Percentiles rank a stretch among this genome's conserved stretches.
phyloP scores from a whole-genome alignment of 2,888 invertebrate species.

The Lymantria monacha region DNA sequence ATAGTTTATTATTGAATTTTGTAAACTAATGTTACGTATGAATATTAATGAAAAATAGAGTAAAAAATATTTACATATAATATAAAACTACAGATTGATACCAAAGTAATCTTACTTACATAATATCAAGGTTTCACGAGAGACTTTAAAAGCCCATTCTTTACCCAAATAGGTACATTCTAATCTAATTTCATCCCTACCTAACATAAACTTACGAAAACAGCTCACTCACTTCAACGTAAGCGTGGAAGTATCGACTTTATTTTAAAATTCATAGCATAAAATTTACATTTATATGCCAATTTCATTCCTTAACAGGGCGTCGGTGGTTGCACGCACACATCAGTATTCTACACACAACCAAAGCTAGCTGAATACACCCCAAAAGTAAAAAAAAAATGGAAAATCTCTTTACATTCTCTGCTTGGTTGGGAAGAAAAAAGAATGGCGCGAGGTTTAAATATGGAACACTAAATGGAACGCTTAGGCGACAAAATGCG shows the following conservation, averaged over 20 bases:
- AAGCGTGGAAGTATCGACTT: conserved; percentile 78
- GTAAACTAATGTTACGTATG: no score
- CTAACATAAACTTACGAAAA: conserved; percentile 64
- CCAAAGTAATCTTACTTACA: background rate
- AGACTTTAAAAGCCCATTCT: conserved; percentile 64
- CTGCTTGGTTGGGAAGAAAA: conserved; percentile 67
- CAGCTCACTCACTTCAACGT: conserved; percentile 56
- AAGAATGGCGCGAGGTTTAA: conserved; percentile 76
- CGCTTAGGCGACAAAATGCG: conserved; percentile 83
- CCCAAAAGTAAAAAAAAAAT: conserved; percentile 64
- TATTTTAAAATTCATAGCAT: conserved; percentile 83
- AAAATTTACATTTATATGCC: conserved; percentile 83
- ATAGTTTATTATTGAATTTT: no score
- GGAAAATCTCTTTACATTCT: conserved; percentile 70
- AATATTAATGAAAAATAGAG: no score
- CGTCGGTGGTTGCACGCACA: conserved; percentile 75
- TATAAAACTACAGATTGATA: background rate
- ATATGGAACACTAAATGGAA: conserved; percentile 83
- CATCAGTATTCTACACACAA: conserved; percentile 78
- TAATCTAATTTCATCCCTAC: conserved; percentile 77
- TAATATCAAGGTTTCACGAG: conserved; percentile 19
- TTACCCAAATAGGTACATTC: conserved; percentile 65
- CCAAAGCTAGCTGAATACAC: conserved; percentile 55
- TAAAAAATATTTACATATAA: no score
- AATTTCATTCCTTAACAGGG: conserved; percentile 81